phyloP scores from a whole-genome alignment of 2,113 vertebrate species.

The Dissostichus mawsoni region DNA sequence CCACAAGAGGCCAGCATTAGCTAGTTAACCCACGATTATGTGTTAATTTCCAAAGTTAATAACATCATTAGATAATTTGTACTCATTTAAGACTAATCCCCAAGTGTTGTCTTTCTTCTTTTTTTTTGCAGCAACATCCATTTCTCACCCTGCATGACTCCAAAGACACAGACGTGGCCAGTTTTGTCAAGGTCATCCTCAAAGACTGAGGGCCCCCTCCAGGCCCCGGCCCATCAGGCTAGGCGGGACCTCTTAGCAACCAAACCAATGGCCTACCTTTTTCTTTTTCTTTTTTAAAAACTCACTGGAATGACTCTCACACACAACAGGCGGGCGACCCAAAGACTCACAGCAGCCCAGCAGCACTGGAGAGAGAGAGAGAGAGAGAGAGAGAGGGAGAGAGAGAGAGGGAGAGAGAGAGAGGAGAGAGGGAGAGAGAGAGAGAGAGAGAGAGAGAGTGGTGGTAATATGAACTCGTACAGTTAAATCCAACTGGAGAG shows the following conservation, averaged over 20 bases:
- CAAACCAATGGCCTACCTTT: conserved; percentile 62
- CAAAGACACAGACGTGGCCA: conserved; percentile 99
- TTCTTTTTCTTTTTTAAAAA: conserved; percentile 34
- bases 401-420: too few species aligned
- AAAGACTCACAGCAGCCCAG: conserved; percentile 71
- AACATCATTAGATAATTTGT: background rate
- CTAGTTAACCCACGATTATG: conserved; percentile 6
- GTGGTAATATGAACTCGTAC: conserved; percentile 63
- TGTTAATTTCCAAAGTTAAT: background rate
- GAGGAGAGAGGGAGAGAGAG: conserved; percentile 58
- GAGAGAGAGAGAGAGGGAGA: conserved; percentile 34
- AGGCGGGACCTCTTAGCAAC: conserved; percentile 58
- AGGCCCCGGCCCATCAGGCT: conserved; percentile 42
- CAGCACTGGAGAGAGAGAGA: conserved; percentile 66
- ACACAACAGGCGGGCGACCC: conserved; percentile 55
- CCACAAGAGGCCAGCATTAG: conserved; percentile 67
- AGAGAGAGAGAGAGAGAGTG: conserved; percentile 59
- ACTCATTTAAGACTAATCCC: background rate
- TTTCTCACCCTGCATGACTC: conserved; percentile 97
- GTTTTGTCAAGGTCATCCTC: conserved; percentile 97
- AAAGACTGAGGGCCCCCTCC: conserved; percentile 87
- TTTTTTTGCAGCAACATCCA: conserved; percentile 88
- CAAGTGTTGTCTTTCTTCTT: background rate
- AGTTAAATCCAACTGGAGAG: conserved; percentile 63
- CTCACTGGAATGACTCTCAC: conserved; percentile 79